Conservation (phyloP, 2,113 vertebrate species). For the Zosterops pallidus region DNA sequence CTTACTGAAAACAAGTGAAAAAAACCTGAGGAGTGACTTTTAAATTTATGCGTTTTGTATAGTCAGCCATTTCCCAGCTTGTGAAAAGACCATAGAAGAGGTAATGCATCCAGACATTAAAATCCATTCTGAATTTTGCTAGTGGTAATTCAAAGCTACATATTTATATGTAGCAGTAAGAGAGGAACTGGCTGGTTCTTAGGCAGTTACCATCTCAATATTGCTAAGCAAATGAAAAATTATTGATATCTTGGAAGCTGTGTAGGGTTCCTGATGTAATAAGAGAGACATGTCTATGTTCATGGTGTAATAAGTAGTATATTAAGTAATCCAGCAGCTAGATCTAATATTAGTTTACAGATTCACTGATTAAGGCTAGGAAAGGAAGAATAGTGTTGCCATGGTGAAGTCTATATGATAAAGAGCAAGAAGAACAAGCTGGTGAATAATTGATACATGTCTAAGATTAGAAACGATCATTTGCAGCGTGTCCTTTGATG, state of each 20-base stretch:
- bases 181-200: background rate
- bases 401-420: constrained; percentile 60
- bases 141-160: background rate
- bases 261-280: background rate
- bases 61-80: background rate
- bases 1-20: background rate
- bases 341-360: constrained; percentile 39
- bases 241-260: background rate
- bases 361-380: constrained; percentile 36
- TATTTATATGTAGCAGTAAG: background rate
- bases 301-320: background rate
- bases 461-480: constrained; percentile 64
- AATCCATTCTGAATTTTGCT: background rate
- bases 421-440: constrained; percentile 35
- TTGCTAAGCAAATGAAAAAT: background rate
- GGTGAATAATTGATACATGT: constrained; percentile 67
- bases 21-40: background rate
- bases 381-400: constrained; percentile 53
- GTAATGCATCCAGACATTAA: background rate
- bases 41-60: background rate
- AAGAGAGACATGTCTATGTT: background rate
- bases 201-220: background rate
- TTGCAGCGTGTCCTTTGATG: constrained; percentile 46
- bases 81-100: background rate
- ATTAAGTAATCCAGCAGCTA: constrained; percentile 14